Evolutionary conservation across 53 echinoderm and acorn worm genomes (phyloP).

Genomic region (Zoroaster sp.): DNA sequence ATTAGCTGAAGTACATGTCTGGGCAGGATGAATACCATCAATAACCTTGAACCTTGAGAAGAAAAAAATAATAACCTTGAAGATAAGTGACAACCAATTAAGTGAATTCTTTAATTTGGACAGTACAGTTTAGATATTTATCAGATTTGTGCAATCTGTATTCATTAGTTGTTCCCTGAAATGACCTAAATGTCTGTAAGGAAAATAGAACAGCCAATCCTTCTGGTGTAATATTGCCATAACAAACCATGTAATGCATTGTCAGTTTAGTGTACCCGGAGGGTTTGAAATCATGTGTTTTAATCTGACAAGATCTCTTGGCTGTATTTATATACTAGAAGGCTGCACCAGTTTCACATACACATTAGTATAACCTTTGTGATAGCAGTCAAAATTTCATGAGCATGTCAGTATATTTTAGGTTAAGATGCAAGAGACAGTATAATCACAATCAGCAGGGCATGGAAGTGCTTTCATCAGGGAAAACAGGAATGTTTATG

Average conservation of each 20-base stretch:
- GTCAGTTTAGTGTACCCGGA: not conserved
- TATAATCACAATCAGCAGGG: no score
- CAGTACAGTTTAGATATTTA: not conserved
- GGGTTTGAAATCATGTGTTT: not conserved
- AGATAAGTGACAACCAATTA: not conserved
- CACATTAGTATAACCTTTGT: not conserved
- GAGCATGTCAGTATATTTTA: no score
- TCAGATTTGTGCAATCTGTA: not conserved
- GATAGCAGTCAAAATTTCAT: not conserved
- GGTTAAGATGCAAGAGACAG: no score
- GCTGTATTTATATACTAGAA: not conserved
- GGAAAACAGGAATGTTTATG: not conserved
- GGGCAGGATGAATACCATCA: no score
- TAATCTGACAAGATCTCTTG: not conserved
- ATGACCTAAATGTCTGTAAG: no score
- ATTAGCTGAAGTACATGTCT: no score
- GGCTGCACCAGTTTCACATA: not conserved
- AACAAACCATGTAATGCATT: not conserved
- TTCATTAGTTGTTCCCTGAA: no score
- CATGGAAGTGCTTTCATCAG: not conserved
- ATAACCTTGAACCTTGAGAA: not conserved
- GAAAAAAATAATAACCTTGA: not conserved
- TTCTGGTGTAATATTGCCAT: not conserved
- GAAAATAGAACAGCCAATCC: not conserved
- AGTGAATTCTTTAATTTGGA: not conserved